phyloP scores from a whole-genome alignment of 1,140 invertebrate species.

The Drosophila bocki region DNA sequence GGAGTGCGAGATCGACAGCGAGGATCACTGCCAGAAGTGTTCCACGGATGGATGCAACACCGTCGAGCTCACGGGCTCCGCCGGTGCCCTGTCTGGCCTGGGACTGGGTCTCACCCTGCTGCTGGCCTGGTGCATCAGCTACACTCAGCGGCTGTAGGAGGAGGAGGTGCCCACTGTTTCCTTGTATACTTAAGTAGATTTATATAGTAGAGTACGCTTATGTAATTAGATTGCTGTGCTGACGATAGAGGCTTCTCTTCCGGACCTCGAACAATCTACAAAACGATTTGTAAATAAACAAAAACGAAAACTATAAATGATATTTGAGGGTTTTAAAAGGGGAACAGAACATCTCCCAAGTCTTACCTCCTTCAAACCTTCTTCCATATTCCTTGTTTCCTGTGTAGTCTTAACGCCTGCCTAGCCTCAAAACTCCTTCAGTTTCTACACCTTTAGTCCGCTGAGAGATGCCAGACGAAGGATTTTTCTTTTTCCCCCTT shows the following conservation, averaged over 20 bases:
- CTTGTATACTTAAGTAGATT: constrained; percentile 55
- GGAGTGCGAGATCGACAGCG: constrained; percentile 50
- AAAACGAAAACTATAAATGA: constrained; percentile 25
- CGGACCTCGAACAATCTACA: constrained; percentile 9
- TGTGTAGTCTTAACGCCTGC: constrained; percentile 35
- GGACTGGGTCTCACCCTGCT: constrained; percentile 62
- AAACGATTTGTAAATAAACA: constrained; percentile 56
- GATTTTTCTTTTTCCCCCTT: constrained; percentile 3
- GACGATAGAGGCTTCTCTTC: background rate
- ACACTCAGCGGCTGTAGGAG: constrained; percentile 22
- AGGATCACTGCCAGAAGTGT: constrained; percentile 65
- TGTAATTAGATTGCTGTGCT: constrained; percentile 38
- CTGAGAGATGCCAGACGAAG: constrained; percentile 31
- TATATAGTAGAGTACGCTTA: constrained; percentile 60
- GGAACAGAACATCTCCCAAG: background rate
- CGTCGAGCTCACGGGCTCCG: constrained; percentile 44
- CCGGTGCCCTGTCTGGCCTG: constrained; percentile 35
- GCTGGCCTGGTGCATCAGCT: constrained; percentile 46
- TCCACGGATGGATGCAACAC: constrained; percentile 71
- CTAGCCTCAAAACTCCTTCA: constrained; percentile 35
- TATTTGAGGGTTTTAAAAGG: background rate
- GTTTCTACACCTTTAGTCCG: constrained; percentile 14
- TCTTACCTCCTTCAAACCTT: background rate
- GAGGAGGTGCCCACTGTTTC: background rate
- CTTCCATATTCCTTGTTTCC: constrained; percentile 10